Evolutionary conservation across 2,113 vertebrate species (phyloP).

Genomic region (Triplophysa siluroides): DNA sequence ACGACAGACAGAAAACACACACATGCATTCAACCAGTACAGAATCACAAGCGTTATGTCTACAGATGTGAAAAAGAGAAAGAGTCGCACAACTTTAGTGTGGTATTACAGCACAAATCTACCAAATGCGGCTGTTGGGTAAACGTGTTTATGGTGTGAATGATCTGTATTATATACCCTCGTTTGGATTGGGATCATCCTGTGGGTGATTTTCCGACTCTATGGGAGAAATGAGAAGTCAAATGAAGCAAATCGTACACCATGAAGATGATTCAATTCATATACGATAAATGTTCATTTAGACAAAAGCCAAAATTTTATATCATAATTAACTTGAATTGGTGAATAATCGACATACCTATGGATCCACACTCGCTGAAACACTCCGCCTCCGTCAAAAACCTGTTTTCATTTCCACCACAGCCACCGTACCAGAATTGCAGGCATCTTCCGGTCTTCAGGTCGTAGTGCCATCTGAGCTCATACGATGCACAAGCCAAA

Average conservation of each 20-base stretch:
- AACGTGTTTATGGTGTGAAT: too few species aligned
- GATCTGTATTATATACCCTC: not conserved
- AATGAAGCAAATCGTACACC: too few species aligned
- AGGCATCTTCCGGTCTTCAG: slow-evolving; percentile 61
- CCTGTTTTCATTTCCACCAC: slow-evolving; percentile 72
- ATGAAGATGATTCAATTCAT: too few species aligned
- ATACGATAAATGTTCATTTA: too few species aligned
- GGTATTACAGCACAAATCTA: too few species aligned
- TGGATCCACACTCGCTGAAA: slow-evolving; percentile 61
- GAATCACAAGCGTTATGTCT: not conserved
- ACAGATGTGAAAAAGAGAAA: too few species aligned
- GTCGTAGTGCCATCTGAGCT: slow-evolving; percentile 70
- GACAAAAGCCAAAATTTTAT: too few species aligned
- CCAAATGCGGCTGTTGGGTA: too few species aligned
- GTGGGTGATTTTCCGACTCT: slow-evolving; percentile 15
- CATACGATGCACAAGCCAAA: slow-evolving; percentile 56
- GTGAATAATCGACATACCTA: slow-evolving; percentile 60
- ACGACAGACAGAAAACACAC: not conserved
- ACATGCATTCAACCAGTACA: not conserved
- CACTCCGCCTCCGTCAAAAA: slow-evolving; percentile 68
- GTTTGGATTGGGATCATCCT: slow-evolving; percentile 1
- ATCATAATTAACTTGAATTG: too few species aligned
- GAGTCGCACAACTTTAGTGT: too few species aligned
- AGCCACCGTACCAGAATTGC: slow-evolving; percentile 74
- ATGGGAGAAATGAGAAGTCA: not conserved